Base-by-base conservation (phyloP, 2,113 vertebrate genomes). In the Montifringilla adamsi region DNA sequence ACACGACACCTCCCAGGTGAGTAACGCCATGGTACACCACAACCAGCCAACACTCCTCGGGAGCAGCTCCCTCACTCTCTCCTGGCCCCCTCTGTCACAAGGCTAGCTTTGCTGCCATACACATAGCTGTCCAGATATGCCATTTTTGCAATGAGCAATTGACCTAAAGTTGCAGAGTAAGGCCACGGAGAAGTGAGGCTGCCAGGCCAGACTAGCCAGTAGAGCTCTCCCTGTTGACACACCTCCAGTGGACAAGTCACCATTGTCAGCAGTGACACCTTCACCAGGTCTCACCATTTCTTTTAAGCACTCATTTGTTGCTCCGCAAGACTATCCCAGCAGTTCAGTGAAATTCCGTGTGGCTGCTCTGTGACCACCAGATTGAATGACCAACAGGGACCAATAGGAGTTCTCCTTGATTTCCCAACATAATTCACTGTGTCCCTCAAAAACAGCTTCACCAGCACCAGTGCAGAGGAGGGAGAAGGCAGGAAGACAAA, bases 11-110 rank as follows among this genome's bases (percentile, higher is more conserved):
- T 30, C 7, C 6, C 24, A 49, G 47, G 37, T 11, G 1, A 4
- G 4, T 31, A n/a, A 55, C 1, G 2, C 39, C 1, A 0, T 28
- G 56, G 63, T 30, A 19, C 44, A 28, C 22, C 41, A 41, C 24
- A 58, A 14, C 17, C 43, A 30, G 39, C 18, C 31, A 21, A 5
- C 15, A 7, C 12, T 41, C 27, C 60, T 35, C 2, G 0, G 15
- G 11, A 59, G 15, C 43, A 84, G 66, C 52, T 87, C 35, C 47
- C 70, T 79, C 9, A 1, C 35, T 37, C 35, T 37, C 35, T 73
- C 53, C 55, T n/a, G 37, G 63, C n/a, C 26, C 31, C 5, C 58
- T 69, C 41, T 85, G 49, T 13, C 75, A 53, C 2, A 4, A 26
- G 73, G 59, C 39, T 59, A 33, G 24, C 18, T 26, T 80, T 37